Percentiles rank a stretch among this genome's conserved stretches.
These are phyloP conservation scores for Mormyrops attenuatus DNA, from an alignment of 2,797 vertebrate genomes.

Conservation along the genomic window DNA sequence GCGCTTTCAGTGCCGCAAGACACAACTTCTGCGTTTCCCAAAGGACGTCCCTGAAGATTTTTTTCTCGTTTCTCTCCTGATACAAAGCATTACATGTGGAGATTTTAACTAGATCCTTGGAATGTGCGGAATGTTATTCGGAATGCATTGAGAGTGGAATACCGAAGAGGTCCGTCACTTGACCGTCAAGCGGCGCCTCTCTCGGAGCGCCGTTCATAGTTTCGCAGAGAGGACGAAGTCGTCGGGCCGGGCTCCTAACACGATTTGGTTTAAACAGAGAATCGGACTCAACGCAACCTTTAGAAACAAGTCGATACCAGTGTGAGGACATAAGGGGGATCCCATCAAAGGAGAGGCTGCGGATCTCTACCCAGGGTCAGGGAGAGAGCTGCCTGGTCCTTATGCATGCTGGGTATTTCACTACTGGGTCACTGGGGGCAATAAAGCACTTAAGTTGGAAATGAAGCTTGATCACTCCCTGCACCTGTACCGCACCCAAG, in stretches of 20 bases:
- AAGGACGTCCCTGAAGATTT: slow-evolving; percentile 50
- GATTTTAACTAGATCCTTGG: slow-evolving; percentile 22
- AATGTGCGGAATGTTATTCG: background rate
- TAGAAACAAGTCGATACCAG: background rate
- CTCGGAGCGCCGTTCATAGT: background rate
- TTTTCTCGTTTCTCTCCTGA: slow-evolving; percentile 52
- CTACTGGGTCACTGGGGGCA: slow-evolving; percentile 45
- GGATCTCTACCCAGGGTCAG: background rate
- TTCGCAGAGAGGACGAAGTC: background rate
- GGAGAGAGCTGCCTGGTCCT: slow-evolving; percentile 32
- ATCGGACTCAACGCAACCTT: background rate
- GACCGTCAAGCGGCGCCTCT: background rate
- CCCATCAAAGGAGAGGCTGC: background rate
- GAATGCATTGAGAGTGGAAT: background rate
- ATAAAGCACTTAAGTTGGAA: slow-evolving; percentile 53
- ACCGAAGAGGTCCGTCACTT: background rate
- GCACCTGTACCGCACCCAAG: slow-evolving; percentile 45
- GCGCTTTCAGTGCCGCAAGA: slow-evolving; percentile 38
- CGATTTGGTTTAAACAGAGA: slow-evolving; percentile 11
- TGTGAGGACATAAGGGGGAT: background rate
- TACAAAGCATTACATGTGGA: slow-evolving; percentile 34
- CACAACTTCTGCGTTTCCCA: slow-evolving; percentile 51
- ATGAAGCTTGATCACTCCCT: slow-evolving; percentile 54
- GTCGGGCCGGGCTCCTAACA: background rate
- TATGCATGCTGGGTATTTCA: slow-evolving; percentile 48